Percentiles rank a stretch among this genome's conserved stretches.
Conservation (phyloP, 2,888 invertebrate species). For the Drosophila birchii region DNA sequence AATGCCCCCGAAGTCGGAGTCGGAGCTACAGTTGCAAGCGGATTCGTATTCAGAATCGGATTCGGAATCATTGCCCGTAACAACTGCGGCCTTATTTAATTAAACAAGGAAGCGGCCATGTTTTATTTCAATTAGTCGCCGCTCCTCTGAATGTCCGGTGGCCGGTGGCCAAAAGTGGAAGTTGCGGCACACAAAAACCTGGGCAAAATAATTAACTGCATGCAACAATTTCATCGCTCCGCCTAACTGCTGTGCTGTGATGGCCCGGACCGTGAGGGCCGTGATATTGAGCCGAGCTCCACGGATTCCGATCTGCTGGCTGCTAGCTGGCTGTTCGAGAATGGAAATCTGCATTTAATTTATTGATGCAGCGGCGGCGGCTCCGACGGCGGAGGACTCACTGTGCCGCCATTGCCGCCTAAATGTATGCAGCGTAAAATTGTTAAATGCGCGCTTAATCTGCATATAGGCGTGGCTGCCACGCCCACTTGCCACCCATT, state of each 20-base stretch:
- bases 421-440: constrained; percentile 78
- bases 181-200: constrained; percentile 60
- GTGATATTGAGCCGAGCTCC: constrained; percentile 48
- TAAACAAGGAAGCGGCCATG: constrained; percentile 54
- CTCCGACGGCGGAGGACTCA: constrained; percentile 39
- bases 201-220: constrained; percentile 79
- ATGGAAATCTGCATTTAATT: constrained; percentile 80
- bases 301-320: constrained; percentile 29
- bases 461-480: constrained; percentile 60
- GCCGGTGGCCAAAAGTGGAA: constrained; percentile 33
- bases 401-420: constrained; percentile 42
- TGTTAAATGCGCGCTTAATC: constrained; percentile 78
- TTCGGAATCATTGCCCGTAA: constrained; percentile 11
- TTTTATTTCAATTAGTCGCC: constrained; percentile 76
- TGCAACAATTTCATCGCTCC: constrained; percentile 76
- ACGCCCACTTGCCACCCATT: constrained; percentile 14
- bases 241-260: constrained; percentile 58
- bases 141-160: constrained; percentile 15
- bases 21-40: constrained; percentile 21
- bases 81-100: constrained; percentile 66
- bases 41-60: not conserved
- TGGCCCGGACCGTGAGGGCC: constrained; percentile 2
- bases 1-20: constrained; percentile 12
- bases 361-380: constrained; percentile 65
- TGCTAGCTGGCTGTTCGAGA: constrained; percentile 51